Evolutionary conservation across 2,113 vertebrate genomes (phyloP).

Genomic region (Strix aluco): DNA sequence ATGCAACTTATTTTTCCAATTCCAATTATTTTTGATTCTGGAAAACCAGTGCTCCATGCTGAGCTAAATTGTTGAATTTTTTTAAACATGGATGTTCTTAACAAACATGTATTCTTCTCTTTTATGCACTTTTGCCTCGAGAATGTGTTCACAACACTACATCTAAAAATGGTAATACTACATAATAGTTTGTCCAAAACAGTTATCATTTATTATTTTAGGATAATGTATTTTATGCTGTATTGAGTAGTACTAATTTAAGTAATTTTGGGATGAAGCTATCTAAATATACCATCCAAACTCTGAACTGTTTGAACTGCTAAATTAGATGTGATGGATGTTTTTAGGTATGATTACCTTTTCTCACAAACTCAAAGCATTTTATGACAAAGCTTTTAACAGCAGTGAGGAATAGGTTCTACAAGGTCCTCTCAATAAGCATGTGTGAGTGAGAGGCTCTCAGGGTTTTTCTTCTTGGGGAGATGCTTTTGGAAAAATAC

Average conservation of each 20-base stretch:
- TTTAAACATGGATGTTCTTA: background rate
- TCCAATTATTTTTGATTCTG: background rate
- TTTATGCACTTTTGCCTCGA: background rate
- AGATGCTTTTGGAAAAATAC: background rate
- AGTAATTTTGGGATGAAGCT: background rate
- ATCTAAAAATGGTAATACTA: background rate
- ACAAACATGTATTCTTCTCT: background rate
- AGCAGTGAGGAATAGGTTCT: background rate
- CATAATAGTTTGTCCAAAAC: background rate
- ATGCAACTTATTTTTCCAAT: background rate
- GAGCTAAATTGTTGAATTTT: background rate
- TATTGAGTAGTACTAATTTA: background rate
- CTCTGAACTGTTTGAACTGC: background rate
- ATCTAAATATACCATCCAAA: background rate
- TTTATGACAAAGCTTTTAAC: background rate
- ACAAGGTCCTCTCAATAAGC: background rate
- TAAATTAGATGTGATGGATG: background rate
- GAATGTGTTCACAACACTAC: rapidly evolving
- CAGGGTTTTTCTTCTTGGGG: background rate
- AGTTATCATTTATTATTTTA: background rate
- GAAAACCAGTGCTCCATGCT: background rate
- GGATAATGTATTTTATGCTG: background rate
- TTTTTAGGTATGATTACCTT: background rate
- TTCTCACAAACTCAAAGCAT: background rate
- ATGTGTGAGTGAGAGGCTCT: background rate